Base-by-base conservation (phyloP, 2,797 vertebrate genomes). In the Sebastes ruberrimus region DNA sequence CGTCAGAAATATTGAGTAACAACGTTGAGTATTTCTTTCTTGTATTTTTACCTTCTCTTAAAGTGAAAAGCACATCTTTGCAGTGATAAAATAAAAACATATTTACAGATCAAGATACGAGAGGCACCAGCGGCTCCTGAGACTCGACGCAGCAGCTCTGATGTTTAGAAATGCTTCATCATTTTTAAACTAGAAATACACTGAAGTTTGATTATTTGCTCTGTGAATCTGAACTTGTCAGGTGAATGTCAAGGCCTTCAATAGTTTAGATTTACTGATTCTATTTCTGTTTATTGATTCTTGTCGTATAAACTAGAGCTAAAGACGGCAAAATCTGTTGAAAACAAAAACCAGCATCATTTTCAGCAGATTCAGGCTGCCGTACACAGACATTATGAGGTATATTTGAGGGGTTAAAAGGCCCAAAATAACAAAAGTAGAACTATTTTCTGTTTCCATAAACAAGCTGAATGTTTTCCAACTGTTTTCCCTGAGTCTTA, bases 281-380 rank as follows among this genome's bases (percentile, higher is more conserved):
- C 32, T 27, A n/a, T 28, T 28, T 74, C 25, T 30, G 35, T 2
- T 30, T n/a, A 23, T 6, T 13, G 27, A 28, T 25, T 74, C 14
- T 38, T 59, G 23, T 33, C 28, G 4, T 62, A 10, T 14, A 33
- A 62, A 71, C 62, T 23, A 18, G 3, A 57, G 5, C 3, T 52
- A 13, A 30, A 33, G 3, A 69, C 28, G 11, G 5, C 18, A 22
- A n/a, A 65, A 66, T 10, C 68, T 25, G 2, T 5, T 61, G 59
- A 71, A 81, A 79, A 84, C 55, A 55, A 84, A 84, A 76, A 55
- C 71, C 81, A 70, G 75, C 71, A 81, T 82, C 6, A 53, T 67
- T 70, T 67, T 23, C 79, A 71, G 68, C 53, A 74, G 72, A 67
- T 38, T 67, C 10, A 7, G 20, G 16, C 32, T 16, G 32, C 4